Percentiles rank a stretch among this genome's conserved stretches.
Conservation (phyloP, 2,888 invertebrate species). For the Tubulanus polymorphus region DNA sequence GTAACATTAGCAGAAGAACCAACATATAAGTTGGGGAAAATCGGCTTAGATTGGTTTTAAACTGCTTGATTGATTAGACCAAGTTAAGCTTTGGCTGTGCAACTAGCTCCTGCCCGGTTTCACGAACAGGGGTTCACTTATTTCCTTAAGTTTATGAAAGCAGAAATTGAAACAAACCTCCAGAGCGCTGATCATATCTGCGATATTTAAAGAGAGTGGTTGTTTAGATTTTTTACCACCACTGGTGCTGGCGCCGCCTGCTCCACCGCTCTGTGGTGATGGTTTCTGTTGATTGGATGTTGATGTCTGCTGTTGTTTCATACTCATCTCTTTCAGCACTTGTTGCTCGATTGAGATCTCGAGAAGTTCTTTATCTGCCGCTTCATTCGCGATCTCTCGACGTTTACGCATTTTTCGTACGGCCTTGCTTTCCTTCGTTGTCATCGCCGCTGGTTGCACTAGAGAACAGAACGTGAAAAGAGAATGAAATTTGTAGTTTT, state of each 20-base stretch:
- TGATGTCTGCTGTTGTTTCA: constrained; percentile 29
- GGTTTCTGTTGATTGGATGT: too few species aligned
- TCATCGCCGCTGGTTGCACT: too few species aligned
- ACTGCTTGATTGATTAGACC: too few species aligned
- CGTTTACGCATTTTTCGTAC: constrained; percentile 42
- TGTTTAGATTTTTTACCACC: constrained; percentile 45
- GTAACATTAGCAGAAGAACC: too few species aligned
- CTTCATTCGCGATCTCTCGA: constrained; percentile 44
- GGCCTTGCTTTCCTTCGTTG: constrained; percentile 21
- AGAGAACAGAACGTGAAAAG: too few species aligned
- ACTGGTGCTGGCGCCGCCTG: constrained; percentile 90
- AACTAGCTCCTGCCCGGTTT: too few species aligned
- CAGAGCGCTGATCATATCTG: constrained; percentile 45
- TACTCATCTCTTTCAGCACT: constrained; percentile 40
- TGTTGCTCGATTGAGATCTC: constrained; percentile 51
- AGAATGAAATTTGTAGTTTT: too few species aligned
- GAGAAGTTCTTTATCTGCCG: constrained; percentile 49
- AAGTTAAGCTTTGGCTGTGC: too few species aligned
- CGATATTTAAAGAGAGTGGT: constrained; percentile 43
- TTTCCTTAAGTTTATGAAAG: constrained; percentile 16
- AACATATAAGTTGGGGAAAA: too few species aligned
- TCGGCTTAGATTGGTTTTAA: too few species aligned
- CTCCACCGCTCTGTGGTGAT: constrained; percentile 98
- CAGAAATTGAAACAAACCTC: constrained; percentile 29
- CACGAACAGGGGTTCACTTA: too few species aligned